Percentiles rank a stretch among this genome's conserved stretches.
Conservation (phyloP, 2,797 vertebrate species). For the Enteromius argenteus region DNA sequence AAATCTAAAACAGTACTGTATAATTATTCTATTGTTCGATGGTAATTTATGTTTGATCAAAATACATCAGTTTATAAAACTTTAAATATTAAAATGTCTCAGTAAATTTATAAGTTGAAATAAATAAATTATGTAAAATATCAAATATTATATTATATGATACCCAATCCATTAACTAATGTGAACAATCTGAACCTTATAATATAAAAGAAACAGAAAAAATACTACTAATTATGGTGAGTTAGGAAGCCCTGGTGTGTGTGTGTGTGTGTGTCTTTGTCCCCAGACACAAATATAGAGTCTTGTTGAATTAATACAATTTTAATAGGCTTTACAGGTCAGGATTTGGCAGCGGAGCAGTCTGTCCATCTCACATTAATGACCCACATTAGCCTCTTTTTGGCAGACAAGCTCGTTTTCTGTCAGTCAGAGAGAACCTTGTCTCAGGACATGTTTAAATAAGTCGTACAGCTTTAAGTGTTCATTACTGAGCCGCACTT, state of each 20-base stretch:
- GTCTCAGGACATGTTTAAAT: constrained; percentile 46
- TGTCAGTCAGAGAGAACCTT: constrained; percentile 31
- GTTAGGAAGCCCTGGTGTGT: not conserved
- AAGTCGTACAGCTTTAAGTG: constrained; percentile 36
- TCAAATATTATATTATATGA: not conserved
- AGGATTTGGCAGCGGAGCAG: constrained; percentile 27
- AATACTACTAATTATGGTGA: not conserved
- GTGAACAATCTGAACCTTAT: not conserved
- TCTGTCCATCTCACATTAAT: constrained; percentile 40
- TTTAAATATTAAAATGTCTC: constrained; percentile 1
- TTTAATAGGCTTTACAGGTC: constrained; percentile 41
- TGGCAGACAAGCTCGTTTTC: constrained; percentile 32
- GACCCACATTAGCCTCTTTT: constrained; percentile 40
- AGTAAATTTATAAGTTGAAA: not conserved
- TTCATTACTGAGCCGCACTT: constrained; percentile 46
- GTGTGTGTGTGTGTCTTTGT: constrained; percentile 4
- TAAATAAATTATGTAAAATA: not conserved
- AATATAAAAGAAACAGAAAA: not conserved
- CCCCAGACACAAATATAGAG: not conserved
- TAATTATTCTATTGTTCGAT: not conserved
- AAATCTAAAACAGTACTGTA: not conserved
- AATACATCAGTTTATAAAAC: not conserved
- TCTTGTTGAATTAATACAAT: constrained; percentile 23
- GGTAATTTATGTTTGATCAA: not conserved
- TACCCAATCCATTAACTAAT: not conserved